phyloP scores from a whole-genome alignment of 2,888 invertebrate species.

The Tethea ocularis region DNA sequence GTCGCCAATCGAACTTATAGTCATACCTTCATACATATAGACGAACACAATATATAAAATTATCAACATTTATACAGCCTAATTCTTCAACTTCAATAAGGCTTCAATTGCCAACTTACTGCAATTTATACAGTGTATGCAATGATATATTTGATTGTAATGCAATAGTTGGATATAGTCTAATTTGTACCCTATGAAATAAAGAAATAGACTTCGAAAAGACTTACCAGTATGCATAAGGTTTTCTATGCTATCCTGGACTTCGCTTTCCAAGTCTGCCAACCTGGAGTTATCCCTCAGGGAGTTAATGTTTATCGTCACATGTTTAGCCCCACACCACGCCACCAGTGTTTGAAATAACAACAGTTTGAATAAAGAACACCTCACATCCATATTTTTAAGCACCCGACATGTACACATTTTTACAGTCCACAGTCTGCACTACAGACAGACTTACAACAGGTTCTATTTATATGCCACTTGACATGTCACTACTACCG shows the following conservation, averaged over 20 bases:
- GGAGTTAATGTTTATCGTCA: conserved; percentile 49
- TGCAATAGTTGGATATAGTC: no score
- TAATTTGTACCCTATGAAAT: background rate
- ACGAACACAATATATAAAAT: no score
- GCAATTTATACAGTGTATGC: background rate
- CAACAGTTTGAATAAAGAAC: conserved; percentile 72
- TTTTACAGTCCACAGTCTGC: conserved; percentile 21
- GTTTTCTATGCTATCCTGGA: conserved; percentile 72
- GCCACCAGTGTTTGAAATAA: conserved; percentile 73
- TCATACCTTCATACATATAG: no score
- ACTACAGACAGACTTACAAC: conserved; percentile 13
- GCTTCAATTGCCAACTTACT: no score
- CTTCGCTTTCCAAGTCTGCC: conserved; percentile 45
- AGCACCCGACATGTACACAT: conserved; percentile 64
- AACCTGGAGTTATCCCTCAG: conserved; percentile 40
- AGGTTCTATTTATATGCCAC: conserved; percentile 31
- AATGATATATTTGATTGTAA: no score
- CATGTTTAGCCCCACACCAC: conserved; percentile 71
- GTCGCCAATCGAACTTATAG: no score
- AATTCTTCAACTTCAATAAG: no score
- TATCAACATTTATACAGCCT: no score
- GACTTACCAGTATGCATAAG: conserved; percentile 73
- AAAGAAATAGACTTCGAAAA: conserved; percentile 1
- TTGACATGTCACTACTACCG: conserved; percentile 37
- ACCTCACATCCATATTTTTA: conserved; percentile 73